Percentiles rank a stretch among this genome's conserved stretches.
These are phyloP conservation scores for Diloba caeruleocephala DNA, from an alignment of 2,888 invertebrate species.

Conservation along the genomic window DNA sequence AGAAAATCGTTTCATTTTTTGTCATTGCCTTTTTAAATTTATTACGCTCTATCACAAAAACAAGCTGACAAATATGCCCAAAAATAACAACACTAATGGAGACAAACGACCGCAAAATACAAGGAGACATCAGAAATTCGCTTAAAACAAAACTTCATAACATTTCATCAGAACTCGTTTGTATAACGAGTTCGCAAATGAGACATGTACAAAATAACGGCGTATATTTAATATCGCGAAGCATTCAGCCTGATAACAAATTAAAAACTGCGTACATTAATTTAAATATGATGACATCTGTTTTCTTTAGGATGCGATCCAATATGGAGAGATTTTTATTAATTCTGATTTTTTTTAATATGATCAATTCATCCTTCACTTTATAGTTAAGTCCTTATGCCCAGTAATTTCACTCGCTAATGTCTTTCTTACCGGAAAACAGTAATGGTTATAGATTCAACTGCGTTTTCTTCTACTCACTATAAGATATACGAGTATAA, in stretches of 20 bases:
- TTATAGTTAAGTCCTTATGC: too few relatives aligned
- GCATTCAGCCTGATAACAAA: slow-evolving; percentile 42
- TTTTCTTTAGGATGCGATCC: slow-evolving; percentile 18
- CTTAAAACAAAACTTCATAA: slow-evolving; percentile 23
- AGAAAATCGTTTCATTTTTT: too few relatives aligned
- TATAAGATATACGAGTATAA: too few relatives aligned
- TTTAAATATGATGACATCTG: slow-evolving; percentile 24
- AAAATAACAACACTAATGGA: slow-evolving; percentile 33
- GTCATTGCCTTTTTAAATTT: too few relatives aligned
- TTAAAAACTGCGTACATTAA: slow-evolving; percentile 43
- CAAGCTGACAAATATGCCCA: slow-evolving; percentile 12
- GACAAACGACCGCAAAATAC: slow-evolving; percentile 40
- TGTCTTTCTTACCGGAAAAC: too few relatives aligned
- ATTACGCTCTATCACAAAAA: not conserved
- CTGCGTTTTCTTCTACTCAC: too few relatives aligned
- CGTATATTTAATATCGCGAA: slow-evolving; percentile 33
- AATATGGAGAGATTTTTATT: not conserved
- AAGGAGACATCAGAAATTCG: slow-evolving; percentile 15
- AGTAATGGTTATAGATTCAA: too few relatives aligned
- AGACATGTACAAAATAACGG: slow-evolving; percentile 21
- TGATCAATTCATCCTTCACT: too few relatives aligned
- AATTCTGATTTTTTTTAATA: too few relatives aligned
- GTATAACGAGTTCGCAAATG: slow-evolving; percentile 38
- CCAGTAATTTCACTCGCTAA: too few relatives aligned
- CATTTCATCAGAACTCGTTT: slow-evolving; percentile 32